Base-by-base conservation (phyloP, 2,113 vertebrate species). In the Lophotis ruficrista region DNA sequence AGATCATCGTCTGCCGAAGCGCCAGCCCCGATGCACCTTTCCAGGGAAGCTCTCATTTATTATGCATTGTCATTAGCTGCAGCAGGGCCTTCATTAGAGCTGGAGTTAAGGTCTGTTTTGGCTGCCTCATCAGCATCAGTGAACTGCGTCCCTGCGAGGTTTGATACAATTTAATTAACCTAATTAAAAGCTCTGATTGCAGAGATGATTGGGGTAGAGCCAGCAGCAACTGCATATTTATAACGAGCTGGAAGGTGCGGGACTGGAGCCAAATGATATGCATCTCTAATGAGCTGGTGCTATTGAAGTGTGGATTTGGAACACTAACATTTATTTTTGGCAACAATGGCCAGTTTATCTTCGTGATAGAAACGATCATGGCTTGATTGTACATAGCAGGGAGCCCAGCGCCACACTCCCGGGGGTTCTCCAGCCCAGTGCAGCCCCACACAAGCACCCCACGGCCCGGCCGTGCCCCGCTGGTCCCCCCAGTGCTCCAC, bases 101-200 rank as follows among this genome's bases (percentile, higher is more conserved):
- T 97, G 81, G 98, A 98, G 98, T 98, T 97, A 98, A 98, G 98
- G 97, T 98, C 98, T 99, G 98, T 99, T 99, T 99, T 98, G 98
- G 98, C 99, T 99, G 99, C 98, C 98, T 99, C 99, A 99, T 99
- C 99, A 99, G 99, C 98, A 98, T 98, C 98, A 98, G 98, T 98
- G 98, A 98, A 98, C 99, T 98, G 98, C 98, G 98, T 99, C 99
- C 99, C 99, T 99, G 99, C 97, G 99, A 99, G 99, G 99, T 99
- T 99, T 99, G 99, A 99, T 99, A 99, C 99, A 99, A 99, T 99
- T 99, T 99, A 99, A 99, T 99, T 99, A 99, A 99, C 99, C 99
- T 99, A 99, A 99, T 99, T 99, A 99, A 99, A 99, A 99, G 98
- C 99, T 99, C 99, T 99, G 99, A 99, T 99, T 99, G 99, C 99